Evolutionary conservation across 2,113 vertebrate species (phyloP), one percentile per base, ranked within the genome.

Genomic region (Etheostoma cragini): DNA sequence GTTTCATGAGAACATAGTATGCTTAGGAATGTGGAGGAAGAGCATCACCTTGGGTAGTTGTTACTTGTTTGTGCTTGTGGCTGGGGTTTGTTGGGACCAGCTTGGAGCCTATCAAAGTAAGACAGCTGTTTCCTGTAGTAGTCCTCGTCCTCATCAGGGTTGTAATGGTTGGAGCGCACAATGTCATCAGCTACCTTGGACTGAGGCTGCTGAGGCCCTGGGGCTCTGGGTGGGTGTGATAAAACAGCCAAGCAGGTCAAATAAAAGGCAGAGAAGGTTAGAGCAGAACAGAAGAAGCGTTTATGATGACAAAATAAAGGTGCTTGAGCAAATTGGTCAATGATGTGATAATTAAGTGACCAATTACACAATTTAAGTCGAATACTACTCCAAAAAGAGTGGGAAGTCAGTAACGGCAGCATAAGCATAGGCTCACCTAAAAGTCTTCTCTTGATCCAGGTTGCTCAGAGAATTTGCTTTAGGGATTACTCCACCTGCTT

Each of bases 101-200:
- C 72, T 78, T 97, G 89, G 95, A 96, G 71, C 95, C 84, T 96
- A 87, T 99, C 97, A 19, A 99, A 99, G 90, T 97, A 99, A 0
- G 98, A 98, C 77, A 99, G 96, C 94, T 99, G 98, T 80, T 99
- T 99, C 38, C 96, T 95, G 80, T 99, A 99, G 78, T 98, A 98
- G 42, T 99, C 98, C 72, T 99, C 98, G 35, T 99, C 98, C 61
- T 99, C 98, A 21, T 99, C 97, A 0, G 97, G 97, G 73, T 98
- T 94, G 0, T 97, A 97, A 61, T 97, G 96, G 86, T 98, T 98
- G 17, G 97, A 95, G 61, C 97, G 97, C 50, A 98, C 95, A 0
- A 98, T 96, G 65, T 99, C 98, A 89, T 98, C 96, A 6, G 95
- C 93, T 11, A 91, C 93, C 72, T 96, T 96, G 24, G 93, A 75